phyloP scores from a whole-genome alignment of 2,888 invertebrate species.

The Corbicula japonica region DNA sequence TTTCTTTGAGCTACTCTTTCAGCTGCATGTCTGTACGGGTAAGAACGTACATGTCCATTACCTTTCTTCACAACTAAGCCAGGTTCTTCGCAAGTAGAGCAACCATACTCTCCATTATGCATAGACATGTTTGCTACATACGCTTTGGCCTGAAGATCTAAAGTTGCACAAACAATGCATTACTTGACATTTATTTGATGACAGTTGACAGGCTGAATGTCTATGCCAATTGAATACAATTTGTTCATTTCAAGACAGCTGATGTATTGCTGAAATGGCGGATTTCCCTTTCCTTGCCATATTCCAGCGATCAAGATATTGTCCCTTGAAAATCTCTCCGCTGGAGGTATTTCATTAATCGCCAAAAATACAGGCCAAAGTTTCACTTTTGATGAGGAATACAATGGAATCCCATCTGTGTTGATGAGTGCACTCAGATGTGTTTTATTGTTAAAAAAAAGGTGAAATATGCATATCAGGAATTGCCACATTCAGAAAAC shows the following conservation, averaged over 20 bases:
- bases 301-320: conserved; percentile 44
- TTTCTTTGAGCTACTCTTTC: not conserved
- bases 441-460: conserved; percentile 4
- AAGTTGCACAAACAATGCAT: conserved; percentile 27
- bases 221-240: conserved; percentile 22
- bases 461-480: too few relatives aligned
- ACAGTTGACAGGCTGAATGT: not conserved
- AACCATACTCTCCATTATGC: conserved; percentile 54
- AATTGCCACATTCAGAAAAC: too few relatives aligned
- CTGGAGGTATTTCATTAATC: conserved; percentile 3
- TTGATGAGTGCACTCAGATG: conserved; percentile 2
- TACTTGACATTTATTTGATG: conserved; percentile 6
- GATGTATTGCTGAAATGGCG: conserved; percentile 42
- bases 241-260: conserved; percentile 1
- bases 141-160: conserved; percentile 55
- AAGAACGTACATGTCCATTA: conserved; percentile 38
- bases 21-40: conserved; percentile 19
- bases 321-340: conserved; percentile 33
- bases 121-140: conserved; percentile 36
- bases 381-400: conserved; percentile 4
- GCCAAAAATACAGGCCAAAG: conserved; percentile 4
- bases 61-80: conserved; percentile 28
- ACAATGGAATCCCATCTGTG: conserved; percentile 2
- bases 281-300: conserved; percentile 60
- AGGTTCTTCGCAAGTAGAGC: conserved; percentile 40